These are phyloP conservation scores for Pangasius krempfi DNA, from an alignment of 2,797 vertebrate genomes.

Conservation along the genomic window DNA sequence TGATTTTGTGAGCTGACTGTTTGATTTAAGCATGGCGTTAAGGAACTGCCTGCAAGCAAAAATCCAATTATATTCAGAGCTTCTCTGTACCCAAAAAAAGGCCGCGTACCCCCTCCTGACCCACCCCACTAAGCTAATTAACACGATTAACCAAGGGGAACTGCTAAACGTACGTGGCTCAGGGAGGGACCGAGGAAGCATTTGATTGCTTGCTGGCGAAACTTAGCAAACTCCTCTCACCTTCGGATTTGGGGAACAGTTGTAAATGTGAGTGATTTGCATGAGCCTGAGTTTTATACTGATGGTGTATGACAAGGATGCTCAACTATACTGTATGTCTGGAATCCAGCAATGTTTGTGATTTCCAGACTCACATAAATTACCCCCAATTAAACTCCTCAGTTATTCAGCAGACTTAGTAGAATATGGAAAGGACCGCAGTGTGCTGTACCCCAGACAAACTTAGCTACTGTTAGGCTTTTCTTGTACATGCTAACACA, in stretches of 20 bases:
- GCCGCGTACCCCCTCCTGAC: constrained; percentile 45
- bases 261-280: constrained; percentile 22
- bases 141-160: constrained; percentile 60
- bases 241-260: constrained; percentile 8
- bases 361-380: neutral
- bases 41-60: constrained; percentile 56
- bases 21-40: constrained; percentile 65
- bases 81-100: constrained; percentile 54
- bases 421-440: neutral
- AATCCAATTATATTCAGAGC: constrained; percentile 56
- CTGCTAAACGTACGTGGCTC: constrained; percentile 52
- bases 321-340: constrained; percentile 2
- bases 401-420: neutral
- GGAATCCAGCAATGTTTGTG: neutral
- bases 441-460: neutral
- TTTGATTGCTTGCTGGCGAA: constrained; percentile 27
- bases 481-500: neutral
- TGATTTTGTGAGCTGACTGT: constrained; percentile 67
- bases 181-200: constrained; percentile 38
- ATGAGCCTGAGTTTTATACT: constrained; percentile 17
- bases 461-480: neutral
- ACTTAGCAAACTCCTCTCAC: constrained; percentile 25
- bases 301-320: neutral
- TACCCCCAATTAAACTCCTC: neutral
- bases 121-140: constrained; percentile 57